Conservation (phyloP, 2,797 vertebrate species). For the Adelosebastes latens region DNA sequence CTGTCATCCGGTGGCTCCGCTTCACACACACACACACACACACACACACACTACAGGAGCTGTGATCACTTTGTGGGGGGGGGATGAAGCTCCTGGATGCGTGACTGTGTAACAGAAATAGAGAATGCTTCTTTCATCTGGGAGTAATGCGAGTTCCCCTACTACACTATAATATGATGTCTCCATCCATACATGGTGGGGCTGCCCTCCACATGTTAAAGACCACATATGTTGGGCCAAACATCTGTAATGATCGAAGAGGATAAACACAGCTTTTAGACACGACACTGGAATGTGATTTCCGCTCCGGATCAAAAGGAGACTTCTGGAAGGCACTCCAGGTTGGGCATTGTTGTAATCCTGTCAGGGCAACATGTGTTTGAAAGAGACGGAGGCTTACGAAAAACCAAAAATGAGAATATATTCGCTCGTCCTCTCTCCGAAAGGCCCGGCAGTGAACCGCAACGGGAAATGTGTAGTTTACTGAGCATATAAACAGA, state of each 20-base stretch:
- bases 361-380: constrained; percentile 37
- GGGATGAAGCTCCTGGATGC: constrained; percentile 30
- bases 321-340: constrained; percentile 30
- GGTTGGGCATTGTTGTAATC: constrained; percentile 48
- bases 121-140: constrained; percentile 53
- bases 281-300: constrained; percentile 54
- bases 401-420: constrained; percentile 25
- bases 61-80: constrained; percentile 44
- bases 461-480: constrained; percentile 22
- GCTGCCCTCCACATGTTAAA: constrained; percentile 69
- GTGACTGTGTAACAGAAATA: constrained; percentile 32
- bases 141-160: constrained; percentile 22
- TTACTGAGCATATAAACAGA: constrained; percentile 44
- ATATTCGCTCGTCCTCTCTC: constrained; percentile 19
- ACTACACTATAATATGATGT: constrained; percentile 4
- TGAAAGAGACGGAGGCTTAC: constrained; percentile 6
- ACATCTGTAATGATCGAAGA: constrained; percentile 55
- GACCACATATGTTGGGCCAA: constrained; percentile 42
- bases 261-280: constrained; percentile 66
- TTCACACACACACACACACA: constrained; percentile 39
- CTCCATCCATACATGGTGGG: constrained; percentile 26
- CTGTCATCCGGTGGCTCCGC: constrained; percentile 41
- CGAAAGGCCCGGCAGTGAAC: constrained; percentile 19
- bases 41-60: constrained; percentile 42
- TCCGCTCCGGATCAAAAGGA: constrained; percentile 47